Base-by-base conservation (phyloP, 1,140 invertebrate species). In the Tribolium castaneum region DNA sequence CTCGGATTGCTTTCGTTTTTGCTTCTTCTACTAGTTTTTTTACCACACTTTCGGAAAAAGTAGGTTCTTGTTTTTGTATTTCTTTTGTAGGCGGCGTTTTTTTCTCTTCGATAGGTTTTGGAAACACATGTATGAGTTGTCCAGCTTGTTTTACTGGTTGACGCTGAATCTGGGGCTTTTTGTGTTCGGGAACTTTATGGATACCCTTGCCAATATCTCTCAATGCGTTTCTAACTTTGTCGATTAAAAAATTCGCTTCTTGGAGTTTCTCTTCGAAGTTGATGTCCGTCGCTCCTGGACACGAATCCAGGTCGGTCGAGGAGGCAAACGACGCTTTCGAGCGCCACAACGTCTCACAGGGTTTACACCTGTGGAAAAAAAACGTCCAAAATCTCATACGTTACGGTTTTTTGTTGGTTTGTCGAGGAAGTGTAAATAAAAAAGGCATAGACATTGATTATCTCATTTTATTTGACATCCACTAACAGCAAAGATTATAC, bases 401-500 rank as follows among this genome's bases (percentile, higher is more conserved):
- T 30, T 0, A 30, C 3, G 6, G 5, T 30, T 30, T 6, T 66
- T 45, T 45, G n/a, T 45, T 45, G 39, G n/a, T 9, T 0, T 45
- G n/a, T 10, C 1, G n/a, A 45, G 39, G n/a, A 45, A 45, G n/a
- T 45, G 39, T 45, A 45, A 19, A 62, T 70, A 49, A 70, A 75
- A 54, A 35, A 35, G 13, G 25, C 14, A 74, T 59, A 78, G 66
- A 72, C 30, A 75, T 70, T 79, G 50, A 75, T 79, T 79, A 78
- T 79, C 78, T 80, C 77, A 78, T 77, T 82, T 84, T 84, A 82
- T 84, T 83, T 83, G 83, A 85, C 83, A 84, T 84, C 83, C 81
- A 85, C 80, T 85, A 84, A 85, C 82, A 82, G 83, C 83, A 81
- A 80, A 80, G 82, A 84, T 84, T 84, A 82, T 85, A 85, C 84